Base-by-base conservation (phyloP, 2,888 invertebrate genomes). In the Asteroscopus sphinx region DNA sequence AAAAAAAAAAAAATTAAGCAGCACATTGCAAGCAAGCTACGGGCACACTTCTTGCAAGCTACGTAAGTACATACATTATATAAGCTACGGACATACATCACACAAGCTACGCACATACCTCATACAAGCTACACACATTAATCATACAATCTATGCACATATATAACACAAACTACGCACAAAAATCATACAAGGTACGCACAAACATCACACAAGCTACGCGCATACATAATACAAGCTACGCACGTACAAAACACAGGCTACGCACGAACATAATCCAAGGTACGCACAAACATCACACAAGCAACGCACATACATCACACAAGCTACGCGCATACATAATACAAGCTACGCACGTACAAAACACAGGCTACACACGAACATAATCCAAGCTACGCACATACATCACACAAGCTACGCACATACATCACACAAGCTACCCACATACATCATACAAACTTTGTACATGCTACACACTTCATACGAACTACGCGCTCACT, bases 201-300 rank as follows among this genome's bases (percentile, higher is more conserved):
- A 21, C 21, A 2, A 21, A 21, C 21, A 21, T 6, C 0, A 21
- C 9, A 3, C 6, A 5, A 13, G 35, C 35, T 25, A 36, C n/a
- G 15, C 36, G 35, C 15, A 4, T n/a, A 33, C 12, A 17, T 25
- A 1, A 2, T 7, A 15, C 9, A 8, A 7, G 15, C 1, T n/a
- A 35, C 35, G 9, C 35, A 15, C 8, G 15, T 36, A 9, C 16
- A n/a, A 7, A 1, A n/a, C 2, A 7, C 6, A 21, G 2, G 39
- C 25, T 40, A 25, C 39, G 13, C n/a, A 6, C 21, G 1, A 21
- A 3, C 21, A 2, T 17, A 17, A 4, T 1, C 11, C 0, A 11
- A 17, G 33, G 42, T 54, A 62, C 52, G 36, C 17, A n/a, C 6
- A 0, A 16, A 21, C 30, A 4, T 25, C 25, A 12, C 5, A 12